Evolutionary conservation across 2,888 invertebrate genomes (phyloP).

Genomic region (Nomada fabriciana): DNA sequence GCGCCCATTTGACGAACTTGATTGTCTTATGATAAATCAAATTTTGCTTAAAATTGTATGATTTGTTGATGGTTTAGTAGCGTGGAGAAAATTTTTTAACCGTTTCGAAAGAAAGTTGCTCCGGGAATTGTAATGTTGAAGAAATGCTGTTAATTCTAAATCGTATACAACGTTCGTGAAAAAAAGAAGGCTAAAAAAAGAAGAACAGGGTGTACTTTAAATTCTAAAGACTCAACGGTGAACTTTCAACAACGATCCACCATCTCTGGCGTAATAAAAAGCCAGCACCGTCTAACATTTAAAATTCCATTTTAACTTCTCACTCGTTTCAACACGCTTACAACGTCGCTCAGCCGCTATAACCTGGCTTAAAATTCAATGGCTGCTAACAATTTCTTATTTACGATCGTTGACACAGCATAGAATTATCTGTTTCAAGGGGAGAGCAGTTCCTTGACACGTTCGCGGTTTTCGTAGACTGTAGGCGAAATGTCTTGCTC

Average conservation of each 20-base stretch:
- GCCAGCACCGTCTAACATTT: slow-evolving; percentile 29
- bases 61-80: background rate
- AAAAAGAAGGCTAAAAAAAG: background rate
- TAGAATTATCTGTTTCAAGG: background rate
- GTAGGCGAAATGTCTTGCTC: background rate
- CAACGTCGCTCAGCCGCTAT: background rate
- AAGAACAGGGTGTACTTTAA: slow-evolving; percentile 2
- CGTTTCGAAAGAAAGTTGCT: background rate
- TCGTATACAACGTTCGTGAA: too few relatives aligned
- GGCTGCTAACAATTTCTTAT: slow-evolving; percentile 37
- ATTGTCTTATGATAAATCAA: too few relatives aligned
- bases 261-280: slow-evolving; percentile 19
- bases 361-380: slow-evolving; percentile 39
- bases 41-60: background rate
- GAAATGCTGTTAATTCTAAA: background rate
- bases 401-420: background rate
- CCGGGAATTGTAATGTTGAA: background rate
- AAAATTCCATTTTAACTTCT: slow-evolving; percentile 53
- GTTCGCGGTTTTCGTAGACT: background rate
- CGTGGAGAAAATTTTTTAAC: background rate
- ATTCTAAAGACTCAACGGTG: background rate
- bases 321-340: slow-evolving; percentile 33
- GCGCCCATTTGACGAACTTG: too few relatives aligned
- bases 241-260: slow-evolving; percentile 21
- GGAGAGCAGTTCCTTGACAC: too few relatives aligned